These are phyloP conservation scores for Laticauda colubrina DNA, from an alignment of 2,113 vertebrate species.

Conservation along the genomic window DNA sequence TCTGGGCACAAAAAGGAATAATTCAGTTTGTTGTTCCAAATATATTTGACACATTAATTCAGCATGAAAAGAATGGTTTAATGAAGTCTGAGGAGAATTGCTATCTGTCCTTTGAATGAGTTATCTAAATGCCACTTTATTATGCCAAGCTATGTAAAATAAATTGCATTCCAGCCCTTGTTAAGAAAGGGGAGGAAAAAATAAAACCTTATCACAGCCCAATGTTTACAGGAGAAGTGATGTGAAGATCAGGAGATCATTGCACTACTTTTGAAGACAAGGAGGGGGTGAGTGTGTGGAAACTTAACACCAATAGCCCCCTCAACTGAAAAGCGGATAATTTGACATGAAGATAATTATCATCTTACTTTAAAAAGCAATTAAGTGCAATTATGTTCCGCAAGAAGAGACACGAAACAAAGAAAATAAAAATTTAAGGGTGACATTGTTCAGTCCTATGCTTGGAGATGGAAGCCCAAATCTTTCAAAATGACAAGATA, in stretches of 20 bases:
- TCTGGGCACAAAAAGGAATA: slow-evolving; percentile 50
- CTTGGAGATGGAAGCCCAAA: background rate
- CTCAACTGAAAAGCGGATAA: slow-evolving; percentile 58
- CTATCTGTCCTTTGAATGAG: slow-evolving; percentile 69
- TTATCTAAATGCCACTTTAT: slow-evolving; percentile 71
- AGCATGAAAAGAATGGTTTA: slow-evolving; percentile 71
- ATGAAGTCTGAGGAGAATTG: slow-evolving; percentile 71
- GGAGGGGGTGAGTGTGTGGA: slow-evolving; percentile 10
- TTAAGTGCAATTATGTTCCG: slow-evolving; percentile 46
- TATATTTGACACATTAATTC: slow-evolving; percentile 67
- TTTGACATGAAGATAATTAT: slow-evolving; percentile 54
- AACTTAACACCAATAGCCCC: slow-evolving; percentile 46
- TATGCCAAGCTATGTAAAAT: slow-evolving; percentile 74
- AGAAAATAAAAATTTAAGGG: slow-evolving; percentile 36
- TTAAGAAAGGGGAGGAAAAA: slow-evolving; percentile 60
- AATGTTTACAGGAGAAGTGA: slow-evolving; percentile 56
- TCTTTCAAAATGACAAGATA: background rate
- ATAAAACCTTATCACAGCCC: slow-evolving; percentile 63
- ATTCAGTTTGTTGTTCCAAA: slow-evolving; percentile 60
- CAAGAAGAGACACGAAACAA: slow-evolving; percentile 19
- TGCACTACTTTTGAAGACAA: slow-evolving; percentile 44
- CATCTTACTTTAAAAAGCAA: slow-evolving; percentile 54
- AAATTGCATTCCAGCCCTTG: slow-evolving; percentile 67
- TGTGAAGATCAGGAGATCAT: slow-evolving; percentile 53
- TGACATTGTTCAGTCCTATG: background rate